Evolutionary conservation across 1,140 invertebrate genomes (phyloP), one percentile per base, ranked within the genome.

Genomic region (Panagrolaimus sp.): DNA sequence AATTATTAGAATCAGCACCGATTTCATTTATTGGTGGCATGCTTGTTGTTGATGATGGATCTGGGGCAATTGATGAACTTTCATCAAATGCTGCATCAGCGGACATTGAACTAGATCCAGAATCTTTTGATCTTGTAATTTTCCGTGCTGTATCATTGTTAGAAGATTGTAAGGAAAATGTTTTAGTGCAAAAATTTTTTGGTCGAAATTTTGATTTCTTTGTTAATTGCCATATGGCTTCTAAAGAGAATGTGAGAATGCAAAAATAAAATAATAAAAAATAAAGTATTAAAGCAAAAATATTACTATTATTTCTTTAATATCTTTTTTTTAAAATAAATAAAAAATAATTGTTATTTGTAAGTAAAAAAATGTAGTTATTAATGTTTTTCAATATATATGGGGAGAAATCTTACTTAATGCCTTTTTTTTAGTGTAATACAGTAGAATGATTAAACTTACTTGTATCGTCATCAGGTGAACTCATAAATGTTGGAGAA

Each of bases 381-480:
- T 38, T 38, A 38, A 38, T 38, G 51, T 57, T 57, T 57, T 57
- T 14, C 20, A 27, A 38, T 4, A 38, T 38, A 38, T 4, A 38
- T 38, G 31, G 31, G 31, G 31, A 38, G 31, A 38, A 38, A 38
- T 38, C 31, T 38, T 38, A 38, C 31, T 38, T 38, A 38, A 38
- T 38, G 31, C 7, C 31, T 38, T 38, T 38, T 38, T 38, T 38
- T 38, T 38, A 7, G 2, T 38, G 7, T 4, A 38, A 2, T 38
- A 38, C 31, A 57, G 51, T 51, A 57, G 51, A n/a, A 27, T 14
- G n/a, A 25, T 57, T 57, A 69, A 71, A 78, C 80, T 67, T 63
- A 80, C 78, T 80, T 61, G 73, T 61, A 61, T 80, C 78, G 43
- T 80, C 78, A 45, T 80, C 78, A 9, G 78, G 80, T 9, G 75